These are phyloP conservation scores for Tenrec ecaudatus DNA, from an alignment of 2,113 vertebrate species.

Conservation along the genomic window DNA sequence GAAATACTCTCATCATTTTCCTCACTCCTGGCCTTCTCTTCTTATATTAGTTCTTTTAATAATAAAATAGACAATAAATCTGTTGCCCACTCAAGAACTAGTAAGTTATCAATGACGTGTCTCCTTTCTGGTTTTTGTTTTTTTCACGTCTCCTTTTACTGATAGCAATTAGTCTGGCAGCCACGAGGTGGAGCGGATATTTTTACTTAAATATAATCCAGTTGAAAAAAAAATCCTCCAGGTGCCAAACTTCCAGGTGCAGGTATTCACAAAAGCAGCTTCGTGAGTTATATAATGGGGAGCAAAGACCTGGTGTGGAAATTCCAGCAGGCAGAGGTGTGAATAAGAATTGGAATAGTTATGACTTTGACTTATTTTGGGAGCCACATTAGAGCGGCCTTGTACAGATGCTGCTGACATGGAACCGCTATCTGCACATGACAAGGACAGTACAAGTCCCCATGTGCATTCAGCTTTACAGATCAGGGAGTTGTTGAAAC, in stretches of 20 bases:
- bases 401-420: not conserved
- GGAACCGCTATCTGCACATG: not conserved
- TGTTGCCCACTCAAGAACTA: not conserved
- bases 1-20: constrained; percentile 22
- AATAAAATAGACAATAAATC: constrained; percentile 31
- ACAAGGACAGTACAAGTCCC: not conserved
- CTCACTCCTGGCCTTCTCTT: constrained; percentile 31
- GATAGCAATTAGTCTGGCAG: constrained; percentile 20
- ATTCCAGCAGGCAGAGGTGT: constrained; percentile 35
- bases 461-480: constrained; percentile 36
- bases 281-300: constrained; percentile 34
- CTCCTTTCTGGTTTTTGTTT: constrained; percentile 1
- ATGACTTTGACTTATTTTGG: constrained; percentile 19
- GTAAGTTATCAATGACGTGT: not conserved
- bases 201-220: constrained; percentile 64
- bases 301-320: constrained; percentile 19
- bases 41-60: constrained; percentile 46
- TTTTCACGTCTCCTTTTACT: constrained; percentile 47
- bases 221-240: not conserved
- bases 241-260: not conserved
- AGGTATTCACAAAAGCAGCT: constrained; percentile 31
- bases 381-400: not conserved
- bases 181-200: not conserved
- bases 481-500: not conserved
- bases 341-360: constrained; percentile 22